Evolutionary conservation across 2,888 invertebrate genomes (phyloP).

Genomic region (Chironomus tentans): DNA sequence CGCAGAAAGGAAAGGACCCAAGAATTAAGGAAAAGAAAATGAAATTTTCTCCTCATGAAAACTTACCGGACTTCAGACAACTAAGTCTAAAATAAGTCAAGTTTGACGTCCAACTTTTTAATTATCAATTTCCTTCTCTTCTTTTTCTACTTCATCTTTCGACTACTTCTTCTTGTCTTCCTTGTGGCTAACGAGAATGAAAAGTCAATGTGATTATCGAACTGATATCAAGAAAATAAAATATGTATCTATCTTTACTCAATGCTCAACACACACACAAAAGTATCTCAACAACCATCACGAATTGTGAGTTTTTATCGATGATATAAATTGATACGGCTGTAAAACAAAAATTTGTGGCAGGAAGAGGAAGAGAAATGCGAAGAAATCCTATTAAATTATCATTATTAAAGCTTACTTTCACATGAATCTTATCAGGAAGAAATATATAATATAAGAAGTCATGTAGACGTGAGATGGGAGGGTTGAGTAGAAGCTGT

Average conservation of each 20-base stretch:
- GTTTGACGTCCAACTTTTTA: conserved; percentile 20
- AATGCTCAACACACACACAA: neutral
- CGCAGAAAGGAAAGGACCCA: too few relatives aligned
- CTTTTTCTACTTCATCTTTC: neutral
- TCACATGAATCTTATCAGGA: conserved; percentile 12
- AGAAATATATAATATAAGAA: neutral
- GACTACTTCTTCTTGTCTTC: neutral
- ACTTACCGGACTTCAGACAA: too few relatives aligned
- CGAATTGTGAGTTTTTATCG: neutral
- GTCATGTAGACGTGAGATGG: too few relatives aligned
- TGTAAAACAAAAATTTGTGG: neutral
- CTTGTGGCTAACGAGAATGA: neutral
- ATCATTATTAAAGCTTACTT: conserved; percentile 21
- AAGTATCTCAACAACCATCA: neutral
- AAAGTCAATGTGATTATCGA: neutral
- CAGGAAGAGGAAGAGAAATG: neutral
- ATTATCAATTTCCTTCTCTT: conserved; percentile 20
- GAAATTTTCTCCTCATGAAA: neutral
- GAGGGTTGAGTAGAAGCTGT: too few relatives aligned
- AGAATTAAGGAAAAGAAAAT: too few relatives aligned
- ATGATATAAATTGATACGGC: neutral
- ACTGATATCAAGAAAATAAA: too few relatives aligned
- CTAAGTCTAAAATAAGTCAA: neutral
- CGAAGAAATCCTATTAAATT: conserved; percentile 18
- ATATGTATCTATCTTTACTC: neutral